Percentiles rank a stretch among this genome's conserved stretches.
Conservation (phyloP, 2,888 invertebrate species). For the Idaea dimidiata region DNA sequence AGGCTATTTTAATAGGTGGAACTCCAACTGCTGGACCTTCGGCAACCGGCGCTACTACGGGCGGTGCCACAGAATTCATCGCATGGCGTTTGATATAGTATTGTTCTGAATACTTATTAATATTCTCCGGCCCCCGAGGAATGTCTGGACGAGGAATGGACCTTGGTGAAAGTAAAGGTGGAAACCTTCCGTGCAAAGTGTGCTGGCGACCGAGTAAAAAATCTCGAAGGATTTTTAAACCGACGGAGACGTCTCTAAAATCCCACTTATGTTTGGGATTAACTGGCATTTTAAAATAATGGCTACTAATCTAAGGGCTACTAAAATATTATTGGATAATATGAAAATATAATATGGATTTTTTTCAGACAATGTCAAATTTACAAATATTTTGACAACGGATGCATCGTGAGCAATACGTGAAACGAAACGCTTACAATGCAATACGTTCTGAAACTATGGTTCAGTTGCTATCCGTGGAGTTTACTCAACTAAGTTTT, state of each 20-base stretch:
- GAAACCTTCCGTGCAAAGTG: slow-evolving; percentile 51
- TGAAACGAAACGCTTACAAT: slow-evolving; percentile 9
- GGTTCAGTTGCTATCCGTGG: background rate
- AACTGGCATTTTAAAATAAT: background rate
- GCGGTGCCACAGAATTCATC: slow-evolving; percentile 56
- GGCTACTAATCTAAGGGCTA: background rate
- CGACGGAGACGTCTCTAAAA: slow-evolving; percentile 54
- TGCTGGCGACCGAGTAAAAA: slow-evolving; percentile 60
- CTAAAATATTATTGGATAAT: too few relatives aligned
- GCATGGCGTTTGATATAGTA: slow-evolving; percentile 51
- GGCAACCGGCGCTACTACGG: slow-evolving; percentile 61
- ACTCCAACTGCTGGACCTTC: slow-evolving; percentile 38
- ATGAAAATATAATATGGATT: too few relatives aligned
- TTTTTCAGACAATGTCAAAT: too few relatives aligned
- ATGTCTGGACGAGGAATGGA: slow-evolving; percentile 57
- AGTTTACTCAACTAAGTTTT: too few relatives aligned
- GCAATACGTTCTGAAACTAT: slow-evolving; percentile 12
- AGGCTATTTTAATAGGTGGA: background rate
- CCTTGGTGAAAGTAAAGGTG: slow-evolving; percentile 50
- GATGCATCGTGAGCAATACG: background rate
- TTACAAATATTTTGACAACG: too few relatives aligned
- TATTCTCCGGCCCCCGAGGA: slow-evolving; percentile 50
- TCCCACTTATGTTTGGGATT: slow-evolving; percentile 35
- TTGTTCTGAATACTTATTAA: slow-evolving; percentile 49
- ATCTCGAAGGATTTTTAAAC: slow-evolving; percentile 48